Conservation (phyloP, 2,113 vertebrate genomes). For the Grantiella picta region DNA sequence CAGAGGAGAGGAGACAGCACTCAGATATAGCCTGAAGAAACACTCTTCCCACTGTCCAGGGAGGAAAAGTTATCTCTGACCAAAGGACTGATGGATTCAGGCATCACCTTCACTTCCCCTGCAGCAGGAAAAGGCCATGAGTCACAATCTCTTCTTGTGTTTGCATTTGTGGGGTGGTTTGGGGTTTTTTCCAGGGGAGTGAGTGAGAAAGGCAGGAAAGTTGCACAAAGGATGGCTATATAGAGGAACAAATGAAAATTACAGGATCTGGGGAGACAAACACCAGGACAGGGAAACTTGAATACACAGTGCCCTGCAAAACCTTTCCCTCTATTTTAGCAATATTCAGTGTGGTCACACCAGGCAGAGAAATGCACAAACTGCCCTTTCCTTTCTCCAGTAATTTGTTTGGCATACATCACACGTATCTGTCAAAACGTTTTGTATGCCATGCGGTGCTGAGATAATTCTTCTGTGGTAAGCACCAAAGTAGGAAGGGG, state of each 20-base stretch:
- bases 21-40: background rate
- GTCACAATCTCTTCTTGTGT: background rate
- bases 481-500: conserved; percentile 45
- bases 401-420: conserved; percentile 48
- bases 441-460: background rate
- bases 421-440: conserved; percentile 55
- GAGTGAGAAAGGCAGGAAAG: background rate
- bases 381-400: conserved; percentile 33
- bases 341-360: background rate
- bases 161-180: background rate
- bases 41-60: background rate
- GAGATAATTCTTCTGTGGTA: conserved; percentile 48
- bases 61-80: background rate
- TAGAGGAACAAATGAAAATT: background rate
- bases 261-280: background rate
- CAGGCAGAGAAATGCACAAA: conserved; percentile 46
- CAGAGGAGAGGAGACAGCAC: background rate
- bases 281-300: background rate
- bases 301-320: background rate
- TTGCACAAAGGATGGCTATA: background rate
- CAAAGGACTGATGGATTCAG: background rate
- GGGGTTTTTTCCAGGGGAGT: background rate
- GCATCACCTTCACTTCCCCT: background rate
- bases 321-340: background rate
- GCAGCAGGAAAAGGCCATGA: background rate